Evolutionary conservation across 2,113 vertebrate genomes (phyloP).

Genomic region (Heterotis niloticus): DNA sequence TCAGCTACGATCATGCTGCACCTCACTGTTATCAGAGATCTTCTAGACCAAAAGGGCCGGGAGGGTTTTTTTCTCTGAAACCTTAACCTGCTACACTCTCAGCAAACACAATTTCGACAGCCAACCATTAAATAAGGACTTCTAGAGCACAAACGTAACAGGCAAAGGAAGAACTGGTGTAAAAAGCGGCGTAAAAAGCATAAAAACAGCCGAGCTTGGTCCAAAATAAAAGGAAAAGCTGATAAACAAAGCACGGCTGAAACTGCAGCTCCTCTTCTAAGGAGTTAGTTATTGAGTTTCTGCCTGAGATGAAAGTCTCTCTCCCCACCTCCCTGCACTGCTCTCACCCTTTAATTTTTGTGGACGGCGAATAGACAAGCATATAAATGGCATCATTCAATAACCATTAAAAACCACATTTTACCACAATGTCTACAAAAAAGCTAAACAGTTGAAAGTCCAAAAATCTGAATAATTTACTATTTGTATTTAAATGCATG

Average conservation of each 20-base stretch:
- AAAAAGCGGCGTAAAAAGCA: slow-evolving; percentile 36
- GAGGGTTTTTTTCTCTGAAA: background rate
- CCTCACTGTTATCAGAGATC: background rate
- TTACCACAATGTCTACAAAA: too few relatives aligned
- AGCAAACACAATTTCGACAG: slow-evolving; percentile 47
- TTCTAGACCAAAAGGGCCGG: background rate
- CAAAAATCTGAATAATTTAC: background rate
- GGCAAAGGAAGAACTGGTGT: slow-evolving; percentile 33
- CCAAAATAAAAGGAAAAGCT: slow-evolving; percentile 31
- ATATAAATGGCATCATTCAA: background rate
- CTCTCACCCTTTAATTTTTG: background rate
- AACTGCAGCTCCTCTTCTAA: slow-evolving; percentile 2
- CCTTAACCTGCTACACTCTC: slow-evolving; percentile 22
- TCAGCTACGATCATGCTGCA: background rate
- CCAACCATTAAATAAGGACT: slow-evolving; percentile 44
- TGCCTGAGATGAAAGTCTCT: slow-evolving; percentile 19
- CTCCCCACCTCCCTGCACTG: slow-evolving; percentile 1
- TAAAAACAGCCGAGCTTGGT: slow-evolving; percentile 42
- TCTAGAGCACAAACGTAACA: slow-evolving; percentile 27
- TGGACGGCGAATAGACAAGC: background rate
- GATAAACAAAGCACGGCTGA: slow-evolving; percentile 11
- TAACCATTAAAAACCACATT: too few relatives aligned
- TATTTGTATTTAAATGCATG: background rate
- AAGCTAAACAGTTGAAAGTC: background rate
- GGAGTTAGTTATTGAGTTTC: slow-evolving; percentile 16